Percentiles rank a stretch among this genome's conserved stretches.
Conservation (phyloP, 2,888 invertebrate genomes). For the Xylota segnis region DNA sequence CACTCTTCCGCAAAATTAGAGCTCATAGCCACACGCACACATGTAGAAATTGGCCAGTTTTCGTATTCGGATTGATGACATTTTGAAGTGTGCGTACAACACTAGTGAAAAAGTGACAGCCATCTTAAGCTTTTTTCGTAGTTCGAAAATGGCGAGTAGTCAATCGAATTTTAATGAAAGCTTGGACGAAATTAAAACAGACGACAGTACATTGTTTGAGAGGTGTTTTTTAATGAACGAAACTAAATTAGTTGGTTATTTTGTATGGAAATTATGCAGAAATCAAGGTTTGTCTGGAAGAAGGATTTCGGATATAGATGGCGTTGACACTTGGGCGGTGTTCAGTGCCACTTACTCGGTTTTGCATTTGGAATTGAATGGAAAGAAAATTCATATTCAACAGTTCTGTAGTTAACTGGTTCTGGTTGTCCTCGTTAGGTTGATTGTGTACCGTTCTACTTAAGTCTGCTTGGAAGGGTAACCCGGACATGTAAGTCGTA, state of each 20-base stretch:
- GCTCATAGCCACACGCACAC: conserved; percentile 70
- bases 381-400: too few species aligned
- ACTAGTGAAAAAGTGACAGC: conserved; percentile 59
- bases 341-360: not conserved
- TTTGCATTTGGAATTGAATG: too few species aligned
- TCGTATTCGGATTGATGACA: conserved; percentile 45
- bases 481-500: too few species aligned
- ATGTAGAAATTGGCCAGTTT: conserved; percentile 45
- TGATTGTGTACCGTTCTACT: too few species aligned
- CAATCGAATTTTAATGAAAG: conserved; percentile 12
- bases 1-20: conserved; percentile 76
- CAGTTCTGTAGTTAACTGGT: too few species aligned
- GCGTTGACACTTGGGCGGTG: not conserved
- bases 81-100: conserved; percentile 18
- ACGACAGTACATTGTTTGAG: too few species aligned
- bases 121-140: conserved; percentile 58
- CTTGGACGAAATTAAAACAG: not conserved
- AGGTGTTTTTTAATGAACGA: too few species aligned
- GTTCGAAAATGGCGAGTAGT: conserved; percentile 67
- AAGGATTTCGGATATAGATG: not conserved
- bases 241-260: too few species aligned
- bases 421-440: too few species aligned
- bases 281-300: too few species aligned
- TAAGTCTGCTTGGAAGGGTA: too few species aligned
- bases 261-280: too few species aligned